Base-by-base conservation (phyloP, 2,888 invertebrate species). In the Eupithecia exiguata region DNA sequence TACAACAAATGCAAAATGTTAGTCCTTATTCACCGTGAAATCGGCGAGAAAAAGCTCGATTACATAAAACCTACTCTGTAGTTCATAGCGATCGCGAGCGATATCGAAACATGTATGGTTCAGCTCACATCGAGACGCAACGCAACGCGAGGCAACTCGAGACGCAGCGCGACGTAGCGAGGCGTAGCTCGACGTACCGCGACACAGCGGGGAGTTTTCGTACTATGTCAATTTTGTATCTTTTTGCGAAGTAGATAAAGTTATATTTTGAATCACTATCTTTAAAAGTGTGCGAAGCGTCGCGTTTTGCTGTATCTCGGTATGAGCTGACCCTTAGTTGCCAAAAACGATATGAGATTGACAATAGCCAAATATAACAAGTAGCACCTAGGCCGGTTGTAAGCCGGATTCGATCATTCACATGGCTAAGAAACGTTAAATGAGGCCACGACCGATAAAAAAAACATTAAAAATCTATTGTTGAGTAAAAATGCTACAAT, bases 311-410 rank as follows among this genome's bases (percentile, higher is more conserved):
- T n/a, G n/a, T n/a, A n/a, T 30, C 30, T 30, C 30, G 4, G 30
- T 30, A 4, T 30, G 30, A 4, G 30, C 4, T 3, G 30, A 30
- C 30, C 30, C 30, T 3, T 30, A n/a, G 74, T 71, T 75, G 76
- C 68, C 67, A 74, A 78, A 75, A 75, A 79, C 53, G 72, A 76
- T 70, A 70, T 70, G 53, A 43, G 43, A 69, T 75, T 81, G 75
- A 75, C 77, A 74, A 80, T 77, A 83, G 83, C 38, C 82, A 82
- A 83, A 81, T 87, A 86, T 83, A 90, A 89, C 86, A 86, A 87
- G 88, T 92, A 92, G 93, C 93, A 93, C 92, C 92, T 90, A 89
- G 86, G 82, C 85, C 86, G 88, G 84, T 62, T 86, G 21, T 21
- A 81, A 82, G 83, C 79, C 87, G 83, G 84, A 79, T 80, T 82